Percentiles rank a stretch among this genome's conserved stretches.
phyloP scores from a whole-genome alignment of 2,797 vertebrate species.

The Echeneis naucrates region DNA sequence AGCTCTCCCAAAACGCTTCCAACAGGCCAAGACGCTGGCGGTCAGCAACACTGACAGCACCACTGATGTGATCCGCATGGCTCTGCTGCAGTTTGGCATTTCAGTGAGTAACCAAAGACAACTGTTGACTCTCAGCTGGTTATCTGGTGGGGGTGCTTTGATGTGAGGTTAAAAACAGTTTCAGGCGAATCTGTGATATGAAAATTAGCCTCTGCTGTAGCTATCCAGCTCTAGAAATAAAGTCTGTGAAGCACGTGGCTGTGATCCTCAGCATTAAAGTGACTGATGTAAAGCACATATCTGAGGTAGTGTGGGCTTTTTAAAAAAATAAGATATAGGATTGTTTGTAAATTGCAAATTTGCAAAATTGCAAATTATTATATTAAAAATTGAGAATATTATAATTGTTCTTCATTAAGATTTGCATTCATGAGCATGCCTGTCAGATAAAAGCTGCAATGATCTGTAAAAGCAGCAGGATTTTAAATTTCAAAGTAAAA shows the following conservation, averaged over 20 bases:
- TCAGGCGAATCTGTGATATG: background rate
- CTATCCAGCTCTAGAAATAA: background rate
- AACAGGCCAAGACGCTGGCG: constrained; percentile 92
- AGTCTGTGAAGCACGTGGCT: background rate
- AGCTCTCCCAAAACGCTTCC: constrained; percentile 28
- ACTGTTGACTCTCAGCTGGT: background rate
- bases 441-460: background rate
- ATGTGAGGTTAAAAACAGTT: constrained; percentile 2
- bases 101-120: constrained; percentile 82
- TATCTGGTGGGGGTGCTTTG: background rate
- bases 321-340: too few relatives aligned
- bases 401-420: background rate
- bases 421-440: background rate
- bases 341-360: too few relatives aligned
- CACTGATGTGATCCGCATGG: constrained; percentile 90
- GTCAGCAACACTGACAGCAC: constrained; percentile 91
- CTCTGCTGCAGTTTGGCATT: constrained; percentile 92
- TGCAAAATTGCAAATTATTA: too few relatives aligned
- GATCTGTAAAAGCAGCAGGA: background rate
- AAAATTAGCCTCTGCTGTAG: background rate
- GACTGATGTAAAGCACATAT: background rate
- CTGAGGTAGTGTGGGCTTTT: background rate
- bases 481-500: background rate
- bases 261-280: background rate
- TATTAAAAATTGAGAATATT: too few relatives aligned